A percentile compares a stretch with the other conserved stretches of the same genome.
phyloP scores from a whole-genome alignment of 2,797 vertebrate genomes.

The Hyperoplus immaculatus region DNA sequence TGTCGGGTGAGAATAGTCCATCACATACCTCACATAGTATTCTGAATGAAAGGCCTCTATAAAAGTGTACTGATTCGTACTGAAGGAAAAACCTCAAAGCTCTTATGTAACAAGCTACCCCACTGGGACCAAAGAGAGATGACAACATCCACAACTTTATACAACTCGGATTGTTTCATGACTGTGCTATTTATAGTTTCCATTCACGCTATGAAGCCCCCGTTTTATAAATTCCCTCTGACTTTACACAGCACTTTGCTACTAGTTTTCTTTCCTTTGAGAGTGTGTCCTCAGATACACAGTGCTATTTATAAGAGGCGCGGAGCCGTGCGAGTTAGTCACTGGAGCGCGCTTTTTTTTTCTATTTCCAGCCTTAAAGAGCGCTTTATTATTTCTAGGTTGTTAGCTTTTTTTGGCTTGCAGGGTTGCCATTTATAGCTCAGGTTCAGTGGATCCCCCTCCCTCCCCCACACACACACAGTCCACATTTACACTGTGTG shows the following conservation, averaged over 20 bases:
- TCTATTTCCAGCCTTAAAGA: conserved; percentile 80
- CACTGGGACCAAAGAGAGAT: conserved; percentile 51
- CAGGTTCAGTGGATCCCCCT: conserved; percentile 30
- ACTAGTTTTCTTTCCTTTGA: conserved; percentile 31
- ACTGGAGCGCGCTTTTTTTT: conserved; percentile 55
- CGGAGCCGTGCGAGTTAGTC: conserved; percentile 67
- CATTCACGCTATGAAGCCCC: conserved; percentile 70
- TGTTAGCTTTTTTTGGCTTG: conserved; percentile 76
- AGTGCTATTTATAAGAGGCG: conserved; percentile 78
- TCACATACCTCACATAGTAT: conserved; percentile 6
- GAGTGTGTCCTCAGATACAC: conserved; percentile 74
- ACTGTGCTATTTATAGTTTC: conserved; percentile 71
- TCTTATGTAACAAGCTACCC: conserved; percentile 69
- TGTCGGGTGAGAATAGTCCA: background rate
- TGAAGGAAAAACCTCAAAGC: conserved; percentile 23
- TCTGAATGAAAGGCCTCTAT: background rate
- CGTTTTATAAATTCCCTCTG: conserved; percentile 70
- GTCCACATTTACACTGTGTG: conserved; percentile 67
- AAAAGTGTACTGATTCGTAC: conserved; percentile 28
- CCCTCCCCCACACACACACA: conserved; percentile 37
- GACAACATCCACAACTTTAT: conserved; percentile 53
- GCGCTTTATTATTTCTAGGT: conserved; percentile 77
- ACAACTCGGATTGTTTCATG: conserved; percentile 54
- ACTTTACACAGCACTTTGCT: conserved; percentile 49
- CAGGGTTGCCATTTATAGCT: conserved; percentile 77